Evolutionary conservation across 2,113 vertebrate species (phyloP).

Genomic region (Panurus biarmicus): DNA sequence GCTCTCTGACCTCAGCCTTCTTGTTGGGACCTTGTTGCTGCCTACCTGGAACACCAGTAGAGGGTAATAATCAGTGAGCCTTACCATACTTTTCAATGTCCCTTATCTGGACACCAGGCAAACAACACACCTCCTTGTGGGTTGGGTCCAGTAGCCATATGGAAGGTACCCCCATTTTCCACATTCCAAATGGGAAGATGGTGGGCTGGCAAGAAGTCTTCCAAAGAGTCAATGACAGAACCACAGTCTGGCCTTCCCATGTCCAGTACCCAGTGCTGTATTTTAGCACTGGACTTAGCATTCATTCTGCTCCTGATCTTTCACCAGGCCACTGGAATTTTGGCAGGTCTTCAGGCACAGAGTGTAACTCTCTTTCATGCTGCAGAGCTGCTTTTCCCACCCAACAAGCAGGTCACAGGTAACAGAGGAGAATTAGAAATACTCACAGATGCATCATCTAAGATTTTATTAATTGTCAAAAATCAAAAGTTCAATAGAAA

Average conservation of each 20-base stretch:
- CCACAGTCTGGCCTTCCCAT: background rate
- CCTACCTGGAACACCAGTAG: background rate
- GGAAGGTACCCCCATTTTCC: background rate
- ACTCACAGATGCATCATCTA: background rate
- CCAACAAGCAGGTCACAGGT: background rate
- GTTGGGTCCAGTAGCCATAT: background rate
- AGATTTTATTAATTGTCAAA: conserved; percentile 47
- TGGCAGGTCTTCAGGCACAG: background rate
- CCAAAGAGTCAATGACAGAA: background rate
- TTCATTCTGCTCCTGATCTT: background rate
- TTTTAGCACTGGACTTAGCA: background rate
- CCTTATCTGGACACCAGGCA: background rate
- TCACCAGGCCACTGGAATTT: background rate
- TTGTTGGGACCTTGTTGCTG: background rate
- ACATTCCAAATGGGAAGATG: background rate
- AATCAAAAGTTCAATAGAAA: background rate
- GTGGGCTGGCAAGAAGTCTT: background rate
- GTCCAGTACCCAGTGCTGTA: background rate
- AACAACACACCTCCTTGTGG: background rate
- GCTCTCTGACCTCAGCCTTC: background rate
- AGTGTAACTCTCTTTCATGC: background rate
- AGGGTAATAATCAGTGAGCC: background rate
- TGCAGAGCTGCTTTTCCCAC: background rate
- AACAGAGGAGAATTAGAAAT: background rate
- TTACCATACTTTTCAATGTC: background rate